Evolutionary conservation across 30 jellyfish, hydroid and myxozoan species (phyloP).

Genomic region (Turritopsis rubra): DNA sequence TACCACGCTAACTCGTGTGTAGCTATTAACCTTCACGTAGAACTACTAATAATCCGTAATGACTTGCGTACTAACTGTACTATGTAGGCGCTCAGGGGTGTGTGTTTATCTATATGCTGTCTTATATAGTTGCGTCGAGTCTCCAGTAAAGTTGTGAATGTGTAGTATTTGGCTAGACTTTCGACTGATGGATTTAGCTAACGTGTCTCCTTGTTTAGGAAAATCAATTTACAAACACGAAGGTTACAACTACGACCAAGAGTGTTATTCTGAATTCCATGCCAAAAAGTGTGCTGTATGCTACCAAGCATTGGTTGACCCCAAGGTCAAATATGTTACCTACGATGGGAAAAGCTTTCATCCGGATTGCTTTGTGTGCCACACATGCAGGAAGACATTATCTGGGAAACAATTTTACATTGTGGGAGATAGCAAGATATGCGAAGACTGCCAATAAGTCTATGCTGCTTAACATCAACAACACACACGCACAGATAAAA

Average conservation of each 20-base stretch:
- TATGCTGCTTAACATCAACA: too few relatives aligned
- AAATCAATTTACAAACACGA: constrained; percentile 31
- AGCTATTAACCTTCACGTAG: too few relatives aligned
- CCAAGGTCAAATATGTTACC: constrained; percentile 26
- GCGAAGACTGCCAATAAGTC: constrained; percentile 23
- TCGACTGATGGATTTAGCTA: too few relatives aligned
- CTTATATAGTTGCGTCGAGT: too few relatives aligned
- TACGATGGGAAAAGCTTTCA: constrained; percentile 27
- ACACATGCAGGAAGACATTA: constrained; percentile 22
- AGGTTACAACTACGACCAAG: constrained; percentile 33
- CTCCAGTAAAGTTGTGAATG: too few relatives aligned
- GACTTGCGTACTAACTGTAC: too few relatives aligned
- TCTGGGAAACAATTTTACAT: constrained; percentile 29
- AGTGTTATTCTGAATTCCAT: constrained; percentile 24
- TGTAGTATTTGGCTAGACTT: too few relatives aligned
- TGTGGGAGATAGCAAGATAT: constrained; percentile 18
- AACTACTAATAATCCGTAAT: too few relatives aligned
- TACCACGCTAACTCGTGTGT: background rate
- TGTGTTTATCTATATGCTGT: too few relatives aligned
- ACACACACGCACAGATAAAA: too few relatives aligned
- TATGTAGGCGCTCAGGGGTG: too few relatives aligned
- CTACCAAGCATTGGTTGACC: constrained; percentile 20
- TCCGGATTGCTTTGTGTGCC: constrained; percentile 24
- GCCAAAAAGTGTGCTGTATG: constrained; percentile 40
- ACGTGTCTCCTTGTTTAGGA: constrained; percentile 10